Base-by-base conservation (phyloP, 2,888 invertebrate species). In the Sphecodes monilicornis region DNA sequence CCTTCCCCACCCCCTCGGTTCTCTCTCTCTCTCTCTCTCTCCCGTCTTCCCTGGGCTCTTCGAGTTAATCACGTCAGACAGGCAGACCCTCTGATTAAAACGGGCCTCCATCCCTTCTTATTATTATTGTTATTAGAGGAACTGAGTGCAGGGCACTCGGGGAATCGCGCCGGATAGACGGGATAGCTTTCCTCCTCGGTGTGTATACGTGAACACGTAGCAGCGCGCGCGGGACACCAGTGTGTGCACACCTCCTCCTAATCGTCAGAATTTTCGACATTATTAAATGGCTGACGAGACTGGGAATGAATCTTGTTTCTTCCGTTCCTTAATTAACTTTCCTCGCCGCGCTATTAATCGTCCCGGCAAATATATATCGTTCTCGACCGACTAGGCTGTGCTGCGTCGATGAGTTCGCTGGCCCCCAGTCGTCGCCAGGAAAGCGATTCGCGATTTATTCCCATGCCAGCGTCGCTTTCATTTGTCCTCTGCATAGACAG, bases 11-110 rank as follows among this genome's bases (percentile, higher is more conserved):
- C 77, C 81, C 75, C 79, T 76, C 82, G 84, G 11, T 11, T 41
- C 41, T 41, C 50, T 50, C 50, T 50, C 50, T 22, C 50, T 50
- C 50, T 50, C 50, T 50, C 50, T 50, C 18, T 6, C 22, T 60
- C 76, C 68, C 82, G 78, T 75, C 87, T 78, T 85, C 81, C 84
- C 57, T 32, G 68, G 81, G 75, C 82, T 90, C 88, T 88, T 91
- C 88, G 85, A 93, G 92, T 93, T 93, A 93, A 93, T 93, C 93
- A 93, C 92, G 91, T 92, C 93, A 92, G 92, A 88, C 91, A 90
- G 91, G 89, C 90, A 85, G 91, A 91, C 91, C 91, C 91, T 90
- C 92, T 93, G 93, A 93, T 93, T 93, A 93, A 93, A 93, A 93
- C 92, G 89, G 89, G 86, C 91, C 88, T 89, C 88, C 90, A 86